Conservation (phyloP, 2,113 vertebrate species). For the Coryphaenoides rupestris region DNA sequence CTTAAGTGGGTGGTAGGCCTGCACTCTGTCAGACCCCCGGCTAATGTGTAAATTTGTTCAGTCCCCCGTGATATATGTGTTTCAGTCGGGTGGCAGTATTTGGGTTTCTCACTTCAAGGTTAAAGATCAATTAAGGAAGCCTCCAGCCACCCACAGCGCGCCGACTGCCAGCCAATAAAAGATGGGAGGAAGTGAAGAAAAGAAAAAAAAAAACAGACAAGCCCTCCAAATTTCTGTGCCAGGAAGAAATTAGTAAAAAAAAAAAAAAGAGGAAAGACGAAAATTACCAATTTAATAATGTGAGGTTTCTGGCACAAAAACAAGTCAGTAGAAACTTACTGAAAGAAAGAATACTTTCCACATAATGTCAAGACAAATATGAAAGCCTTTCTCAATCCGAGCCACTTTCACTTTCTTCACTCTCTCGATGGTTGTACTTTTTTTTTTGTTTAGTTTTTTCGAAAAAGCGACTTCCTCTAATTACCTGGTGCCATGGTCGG, state of each 20-base stretch:
- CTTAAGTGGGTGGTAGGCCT: not conserved
- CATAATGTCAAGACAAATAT: not conserved
- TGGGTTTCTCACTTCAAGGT: constrained; percentile 58
- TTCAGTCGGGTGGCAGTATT: constrained; percentile 36
- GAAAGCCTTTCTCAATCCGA: not conserved
- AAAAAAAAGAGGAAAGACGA: not conserved
- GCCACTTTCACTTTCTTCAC: not conserved
- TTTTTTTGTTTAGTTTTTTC: not conserved
- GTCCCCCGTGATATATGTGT: constrained; percentile 24
- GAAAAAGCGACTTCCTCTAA: not conserved
- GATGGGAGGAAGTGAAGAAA: not conserved
- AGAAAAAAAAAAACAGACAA: not conserved
- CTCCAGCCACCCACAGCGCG: not conserved
- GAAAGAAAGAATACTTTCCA: not conserved
- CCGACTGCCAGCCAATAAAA: not conserved
- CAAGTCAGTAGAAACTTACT: not conserved
- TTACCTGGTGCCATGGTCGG: not conserved
- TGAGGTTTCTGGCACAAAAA: not conserved
- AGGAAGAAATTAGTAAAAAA: not conserved
- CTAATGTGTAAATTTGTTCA: constrained; percentile 39
- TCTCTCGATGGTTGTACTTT: not conserved
- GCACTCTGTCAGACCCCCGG: constrained; percentile 12
- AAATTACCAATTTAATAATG: not conserved
- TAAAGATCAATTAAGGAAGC: constrained; percentile 44
- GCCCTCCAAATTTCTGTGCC: not conserved